These are phyloP conservation scores for Aproaerema taeniolella DNA, from an alignment of 2,888 invertebrate genomes.

Conservation along the genomic window DNA sequence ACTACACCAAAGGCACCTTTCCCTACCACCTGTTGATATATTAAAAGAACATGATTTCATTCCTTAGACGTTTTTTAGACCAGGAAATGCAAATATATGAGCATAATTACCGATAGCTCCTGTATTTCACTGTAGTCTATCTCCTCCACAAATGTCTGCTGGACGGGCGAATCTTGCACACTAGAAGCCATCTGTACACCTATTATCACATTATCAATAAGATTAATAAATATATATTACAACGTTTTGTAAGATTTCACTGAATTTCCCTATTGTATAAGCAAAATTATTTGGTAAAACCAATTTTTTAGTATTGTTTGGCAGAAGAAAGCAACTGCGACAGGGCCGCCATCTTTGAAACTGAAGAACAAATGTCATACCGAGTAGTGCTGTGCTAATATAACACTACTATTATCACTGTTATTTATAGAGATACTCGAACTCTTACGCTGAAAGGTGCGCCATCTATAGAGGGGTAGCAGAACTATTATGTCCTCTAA, in stretches of 20 bases:
- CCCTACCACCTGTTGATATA: slow-evolving; percentile 87
- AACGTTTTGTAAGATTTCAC: slow-evolving; percentile 31
- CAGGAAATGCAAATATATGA: too few species aligned
- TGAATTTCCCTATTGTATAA: slow-evolving; percentile 35
- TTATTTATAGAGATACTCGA: too few species aligned
- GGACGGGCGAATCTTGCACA: slow-evolving; percentile 69
- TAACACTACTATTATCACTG: too few species aligned
- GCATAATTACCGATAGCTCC: slow-evolving; percentile 81
- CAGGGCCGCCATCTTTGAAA: slow-evolving; percentile 74
- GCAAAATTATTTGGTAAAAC: slow-evolving; percentile 54
- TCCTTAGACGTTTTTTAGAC: too few species aligned
- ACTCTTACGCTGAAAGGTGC: too few species aligned
- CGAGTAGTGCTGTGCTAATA: too few species aligned
- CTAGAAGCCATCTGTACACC: slow-evolving; percentile 74
- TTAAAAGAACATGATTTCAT: too few species aligned
- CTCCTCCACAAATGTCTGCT: slow-evolving; percentile 83
- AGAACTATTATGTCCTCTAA: too few species aligned
- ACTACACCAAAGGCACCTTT: slow-evolving; percentile 97
- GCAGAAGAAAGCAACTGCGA: slow-evolving; percentile 73
- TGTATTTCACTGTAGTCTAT: slow-evolving; percentile 87
- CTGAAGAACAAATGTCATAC: slow-evolving; percentile 45
- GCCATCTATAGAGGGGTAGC: too few species aligned
- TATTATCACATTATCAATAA: slow-evolving; percentile 72
- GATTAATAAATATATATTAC: slow-evolving; percentile 47
- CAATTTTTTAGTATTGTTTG: slow-evolving; percentile 71